Evolutionary conservation across 2,888 invertebrate genomes (phyloP), one percentile per base, ranked within the genome.

Genomic region (Sisyra terminalis): DNA sequence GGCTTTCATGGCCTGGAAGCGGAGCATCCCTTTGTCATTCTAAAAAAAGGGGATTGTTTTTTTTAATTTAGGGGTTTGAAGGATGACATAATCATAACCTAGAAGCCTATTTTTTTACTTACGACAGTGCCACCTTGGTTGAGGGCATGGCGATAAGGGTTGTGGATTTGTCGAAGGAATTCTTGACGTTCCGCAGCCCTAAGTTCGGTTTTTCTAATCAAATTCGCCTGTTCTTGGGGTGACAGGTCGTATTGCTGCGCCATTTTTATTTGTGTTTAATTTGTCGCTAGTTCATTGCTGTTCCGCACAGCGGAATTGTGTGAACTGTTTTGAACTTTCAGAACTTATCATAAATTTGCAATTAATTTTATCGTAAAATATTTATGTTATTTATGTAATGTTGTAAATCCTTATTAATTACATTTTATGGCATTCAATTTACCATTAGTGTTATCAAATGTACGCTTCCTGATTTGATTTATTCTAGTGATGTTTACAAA

Each of bases 21-120:
- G 72, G 52, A 82, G 77, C 3, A 87, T 49, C 8, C 77, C 81
- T n/a, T 78, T 64, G 60, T 90, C 90, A 58, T 88, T 82, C 90
- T 90, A 63, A 73, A 43, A 48, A 51, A 52, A 54, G 38, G 43
- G 6, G 10, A 2, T 13, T 13, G 6, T 37, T 39, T 29, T 7
- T 7, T 29, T 10, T 36, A 15, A 15, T n/a, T n/a, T n/a, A 15
- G 24, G 30, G 16, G 24, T 16, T 32, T 31, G 3, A 30, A 42
- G 17, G 14, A 39, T 42, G 16, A 42, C 15, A 39, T 36, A 36
- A n/a, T 34, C 29, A 39, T 34, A 16, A 31, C 14, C 10, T 17
- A 43, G 38, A 44, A 44, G 48, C 40, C 42, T 29, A 46, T 44
- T 38, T 47, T 45, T 59, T 46, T 32, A 75, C 80, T 70, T 69